Base-by-base conservation (phyloP, 2,797 vertebrate genomes). In the Novumbra hubbsi region DNA sequence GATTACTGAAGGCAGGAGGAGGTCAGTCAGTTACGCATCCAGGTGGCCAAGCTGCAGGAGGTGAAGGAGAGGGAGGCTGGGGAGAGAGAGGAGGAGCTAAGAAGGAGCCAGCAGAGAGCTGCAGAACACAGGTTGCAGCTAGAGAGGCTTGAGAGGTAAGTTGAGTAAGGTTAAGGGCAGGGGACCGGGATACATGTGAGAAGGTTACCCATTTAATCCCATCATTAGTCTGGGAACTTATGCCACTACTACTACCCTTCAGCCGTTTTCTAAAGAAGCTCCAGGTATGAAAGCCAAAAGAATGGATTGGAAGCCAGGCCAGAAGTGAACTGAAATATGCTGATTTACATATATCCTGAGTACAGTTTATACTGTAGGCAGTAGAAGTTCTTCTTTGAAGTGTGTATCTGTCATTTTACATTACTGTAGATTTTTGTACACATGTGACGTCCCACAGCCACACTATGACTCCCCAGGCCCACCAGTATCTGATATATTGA, bases 11-110 rank as follows among this genome's bases (percentile, higher is more conserved):
- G 91, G 76, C 90, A 90, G 78, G 87, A 86, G 0, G 92, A 94
- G 81, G 73, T 92, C 70, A 94, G 91, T 34, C 90, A 92, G 70
- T 88, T 96, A 70, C 85, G 73, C 75, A 82, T 92, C n/a, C 88
- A 94, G 69, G 83, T 91, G 3, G 81, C 87, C 80, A 89, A 87
- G 78, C 86, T 95, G 75, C 80, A 88, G 71, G 87, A 92, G 82
- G 82, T 83, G 0, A 79, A 93, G 16, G 64, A 75, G 65, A 75
- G 70, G 11, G 92, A 92, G 80, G 84, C 76, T 50, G 81, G 73
- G 78, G 87, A 71, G 55, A 81, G 74, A 55, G 80, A 83, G 21
- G 84, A 91, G 75, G 71, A 93, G 73, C 86, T 86, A 76, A 77
- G 60, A 57, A 81, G 78, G 41, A 87, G 85, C 82, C 86, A 73